phyloP scores from a whole-genome alignment of 2,888 invertebrate genomes.

The Dryomyza anilis region DNA sequence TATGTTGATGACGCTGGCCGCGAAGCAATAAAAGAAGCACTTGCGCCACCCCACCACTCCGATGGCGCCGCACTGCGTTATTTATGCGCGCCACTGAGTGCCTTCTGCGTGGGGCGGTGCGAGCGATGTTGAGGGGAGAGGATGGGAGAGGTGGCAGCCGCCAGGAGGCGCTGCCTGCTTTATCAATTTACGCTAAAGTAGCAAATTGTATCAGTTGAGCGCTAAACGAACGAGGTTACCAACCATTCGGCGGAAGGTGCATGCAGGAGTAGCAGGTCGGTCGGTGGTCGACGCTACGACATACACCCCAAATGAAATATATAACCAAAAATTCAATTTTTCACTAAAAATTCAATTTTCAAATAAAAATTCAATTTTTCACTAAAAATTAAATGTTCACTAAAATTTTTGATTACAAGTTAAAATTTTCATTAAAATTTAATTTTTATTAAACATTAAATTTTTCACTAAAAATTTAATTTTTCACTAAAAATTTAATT shows the following conservation, averaged over 20 bases:
- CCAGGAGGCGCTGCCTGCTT: not conserved
- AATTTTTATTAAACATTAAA: too few relatives aligned
- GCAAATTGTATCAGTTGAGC: slow-evolving; percentile 26
- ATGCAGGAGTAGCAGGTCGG: not conserved
- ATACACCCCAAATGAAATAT: too few relatives aligned
- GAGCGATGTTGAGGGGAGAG: not conserved
- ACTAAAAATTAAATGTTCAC: too few relatives aligned
- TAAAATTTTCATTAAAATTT: too few relatives aligned
- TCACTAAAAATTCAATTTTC: too few relatives aligned
- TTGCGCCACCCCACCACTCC: not conserved
- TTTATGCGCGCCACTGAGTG: slow-evolving; percentile 16
- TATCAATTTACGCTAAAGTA: slow-evolving; percentile 20
- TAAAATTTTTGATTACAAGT: too few relatives aligned
- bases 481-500: too few relatives aligned
- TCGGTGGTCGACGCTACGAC: too few relatives aligned
- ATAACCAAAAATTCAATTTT: too few relatives aligned
- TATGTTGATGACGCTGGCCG: slow-evolving; percentile 9
- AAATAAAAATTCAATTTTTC: too few relatives aligned
- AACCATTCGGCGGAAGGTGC: not conserved
- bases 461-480: too few relatives aligned
- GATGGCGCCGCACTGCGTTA: slow-evolving; percentile 15
- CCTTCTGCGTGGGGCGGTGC: not conserved
- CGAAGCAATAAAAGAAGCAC: not conserved
- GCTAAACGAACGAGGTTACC: slow-evolving; percentile 4
- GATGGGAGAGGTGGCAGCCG: not conserved